Evolutionary conservation across 2,113 vertebrate genomes (phyloP).

Genomic region (Zosterops pallidus): DNA sequence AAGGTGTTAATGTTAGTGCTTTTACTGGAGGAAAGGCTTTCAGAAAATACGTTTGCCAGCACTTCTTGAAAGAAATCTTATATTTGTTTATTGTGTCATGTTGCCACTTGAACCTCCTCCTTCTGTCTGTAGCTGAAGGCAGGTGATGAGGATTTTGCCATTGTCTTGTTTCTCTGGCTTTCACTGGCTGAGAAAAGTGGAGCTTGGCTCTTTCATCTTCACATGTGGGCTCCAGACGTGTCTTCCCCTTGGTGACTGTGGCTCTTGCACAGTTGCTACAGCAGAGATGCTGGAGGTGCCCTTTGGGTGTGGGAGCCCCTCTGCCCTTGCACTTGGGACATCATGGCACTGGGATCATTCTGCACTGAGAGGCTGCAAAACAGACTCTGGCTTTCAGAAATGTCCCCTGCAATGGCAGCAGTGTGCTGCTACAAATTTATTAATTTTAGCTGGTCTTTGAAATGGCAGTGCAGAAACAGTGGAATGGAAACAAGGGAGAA

Average conservation of each 20-base stretch:
- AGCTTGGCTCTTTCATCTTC: background rate
- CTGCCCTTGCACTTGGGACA: accelerated
- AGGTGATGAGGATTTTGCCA: background rate
- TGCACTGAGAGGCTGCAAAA: background rate
- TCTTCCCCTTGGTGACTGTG: background rate
- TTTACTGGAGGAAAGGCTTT: conserved; percentile 11
- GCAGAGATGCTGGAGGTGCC: background rate
- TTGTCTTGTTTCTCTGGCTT: background rate
- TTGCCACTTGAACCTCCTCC: background rate
- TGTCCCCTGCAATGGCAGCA: accelerated
- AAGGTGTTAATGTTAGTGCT: background rate
- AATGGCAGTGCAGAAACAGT: background rate
- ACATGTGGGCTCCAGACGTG: accelerated
- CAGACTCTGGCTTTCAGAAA: background rate
- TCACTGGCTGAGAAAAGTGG: background rate
- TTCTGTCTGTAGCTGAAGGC: background rate
- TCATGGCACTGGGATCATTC: accelerated
- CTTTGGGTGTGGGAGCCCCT: background rate
- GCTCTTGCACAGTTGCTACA: background rate
- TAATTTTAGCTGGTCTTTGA: background rate
- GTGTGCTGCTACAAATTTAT: background rate
- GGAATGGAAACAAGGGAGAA: background rate
- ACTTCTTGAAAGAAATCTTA: background rate
- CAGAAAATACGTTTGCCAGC: background rate
- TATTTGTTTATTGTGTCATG: background rate